Evolutionary conservation across 2,113 vertebrate species (phyloP), one percentile per base, ranked within the genome.

Genomic region (Myocastor coypus): DNA sequence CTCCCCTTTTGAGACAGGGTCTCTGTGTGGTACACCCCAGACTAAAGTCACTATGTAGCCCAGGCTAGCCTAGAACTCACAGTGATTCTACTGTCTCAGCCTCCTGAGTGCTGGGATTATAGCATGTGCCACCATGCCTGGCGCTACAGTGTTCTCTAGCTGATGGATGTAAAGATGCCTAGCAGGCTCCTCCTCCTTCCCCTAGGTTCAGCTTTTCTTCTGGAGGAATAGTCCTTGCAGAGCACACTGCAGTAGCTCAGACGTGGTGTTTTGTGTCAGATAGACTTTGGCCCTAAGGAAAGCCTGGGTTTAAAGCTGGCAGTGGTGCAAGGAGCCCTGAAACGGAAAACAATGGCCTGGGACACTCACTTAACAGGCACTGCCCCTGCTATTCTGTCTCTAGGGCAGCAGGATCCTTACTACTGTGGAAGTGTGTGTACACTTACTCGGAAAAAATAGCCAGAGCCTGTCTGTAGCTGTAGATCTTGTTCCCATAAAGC

Each of bases 261-360:
- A 98, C 99, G 98, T 99, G 99, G 99, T 95, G 95, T 97, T 95
- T 91, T 98, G 98, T 99, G 99, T 98, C 97, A 98, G 98, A 99
- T 98, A 97, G 98, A 98, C 8, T 46, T 46, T 8, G 46, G 46
- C 46, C 46, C 46, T 46, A 8, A 46, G 98, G 98, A 99, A 99
- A 99, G 99, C 99, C 99, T 98, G 99, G 98, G 98, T 99, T 99
- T 99, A 98, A 99, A 99, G 98, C 99, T 98, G 99, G 99, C 99
- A 99, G 99, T 99, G 99, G 99, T 99, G 99, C 99, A 99, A 99
- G 99, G 99, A 98, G 98, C 99, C 99, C 99, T 98, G 98, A 99
- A 98, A 99, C 99, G 99, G 98, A 97, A 98, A 98, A 98, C 98
- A 97, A 97, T 98, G 98, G 98, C 98, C 99, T 99, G 98, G 98